Evolutionary conservation across 2,888 invertebrate genomes (phyloP), one percentile per base, ranked within the genome.

Genomic region (Ecliptopera silaceata): DNA sequence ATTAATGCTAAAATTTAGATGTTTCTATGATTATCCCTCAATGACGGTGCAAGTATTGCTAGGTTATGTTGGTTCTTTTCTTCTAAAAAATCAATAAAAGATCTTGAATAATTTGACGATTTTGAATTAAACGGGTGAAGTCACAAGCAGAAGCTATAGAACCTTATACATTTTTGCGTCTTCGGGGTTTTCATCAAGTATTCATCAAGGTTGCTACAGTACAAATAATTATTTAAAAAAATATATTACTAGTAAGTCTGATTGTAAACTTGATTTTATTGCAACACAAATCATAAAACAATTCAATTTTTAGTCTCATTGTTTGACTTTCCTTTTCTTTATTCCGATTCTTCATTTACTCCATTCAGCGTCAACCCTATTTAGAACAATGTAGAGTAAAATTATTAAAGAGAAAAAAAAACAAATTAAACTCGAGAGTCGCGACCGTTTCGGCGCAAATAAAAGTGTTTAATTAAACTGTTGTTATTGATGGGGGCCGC

Each of bases 401-500:
- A 80, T 82, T 80, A 84, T 82, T 76, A 74, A 75, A 63, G 74
- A 80, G 77, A 78, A n/a, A 85, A 50, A 84, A 83, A 82, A 77
- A 71, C 69, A 82, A 87, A 84, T 86, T 84, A 86, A 85, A 81
- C 71, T 70, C 70, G 70, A 76, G 70, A 76, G 78, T 79, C 77
- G 76, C 72, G 68, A 75, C 79, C 79, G 84, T 87, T 86, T 77
- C 78, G 77, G 80, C 80, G 82, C 77, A 80, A 84, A 87, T 88
- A 88, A 89, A 89, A 90, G 80, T 87, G 84, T 88, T 88, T 88
- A 86, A 90, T 90, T 88, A 90, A 89, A 89, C 81, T 81, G 86
- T 88, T 86, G 86, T 88, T 90, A 88, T 88, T 88, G 88, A 89
- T 90, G 88, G 85, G 84, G 84, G 80, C 77, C 87, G 80, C 85